These are phyloP conservation scores for Ochropleura leucogaster DNA, from an alignment of 2,888 invertebrate species.

Conservation along the genomic window DNA sequence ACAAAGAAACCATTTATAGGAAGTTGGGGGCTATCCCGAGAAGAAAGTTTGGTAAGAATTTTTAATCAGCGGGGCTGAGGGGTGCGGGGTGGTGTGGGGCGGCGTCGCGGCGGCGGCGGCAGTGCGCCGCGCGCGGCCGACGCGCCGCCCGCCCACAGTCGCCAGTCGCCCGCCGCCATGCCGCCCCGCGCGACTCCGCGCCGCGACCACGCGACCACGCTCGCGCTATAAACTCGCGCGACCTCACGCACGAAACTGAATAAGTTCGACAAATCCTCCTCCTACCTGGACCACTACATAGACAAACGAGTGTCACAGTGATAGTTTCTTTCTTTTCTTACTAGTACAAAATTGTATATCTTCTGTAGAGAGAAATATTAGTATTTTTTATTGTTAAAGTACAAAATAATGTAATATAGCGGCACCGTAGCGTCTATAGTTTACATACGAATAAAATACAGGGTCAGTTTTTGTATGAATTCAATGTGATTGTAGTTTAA, in stretches of 20 bases:
- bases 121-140: conserved; percentile 91
- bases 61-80: conserved; percentile 80
- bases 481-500: conserved; percentile 91
- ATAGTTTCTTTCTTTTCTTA: conserved; percentile 76
- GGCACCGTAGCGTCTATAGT: conserved; percentile 87
- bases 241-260: conserved; percentile 87
- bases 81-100: conserved; percentile 68
- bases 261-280: conserved; percentile 90
- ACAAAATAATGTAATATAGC: conserved; percentile 88
- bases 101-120: conserved; percentile 83
- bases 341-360: conserved; percentile 89
- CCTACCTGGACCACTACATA: conserved; percentile 90
- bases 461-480: conserved; percentile 90
- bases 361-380: conserved; percentile 79
- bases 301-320: conserved; percentile 83
- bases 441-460: conserved; percentile 88
- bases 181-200: conserved; percentile 75
- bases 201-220: conserved; percentile 72
- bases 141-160: conserved; percentile 86
- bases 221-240: conserved; percentile 81
- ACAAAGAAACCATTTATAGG: conserved; percentile 74
- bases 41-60: conserved; percentile 86
- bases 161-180: conserved; percentile 77
- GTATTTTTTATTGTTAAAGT: conserved; percentile 88
- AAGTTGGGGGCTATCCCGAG: conserved; percentile 78